These are phyloP conservation scores for Mesorhabditis spiculigera DNA, from an alignment of 2,888 invertebrate genomes.

Conservation along the genomic window DNA sequence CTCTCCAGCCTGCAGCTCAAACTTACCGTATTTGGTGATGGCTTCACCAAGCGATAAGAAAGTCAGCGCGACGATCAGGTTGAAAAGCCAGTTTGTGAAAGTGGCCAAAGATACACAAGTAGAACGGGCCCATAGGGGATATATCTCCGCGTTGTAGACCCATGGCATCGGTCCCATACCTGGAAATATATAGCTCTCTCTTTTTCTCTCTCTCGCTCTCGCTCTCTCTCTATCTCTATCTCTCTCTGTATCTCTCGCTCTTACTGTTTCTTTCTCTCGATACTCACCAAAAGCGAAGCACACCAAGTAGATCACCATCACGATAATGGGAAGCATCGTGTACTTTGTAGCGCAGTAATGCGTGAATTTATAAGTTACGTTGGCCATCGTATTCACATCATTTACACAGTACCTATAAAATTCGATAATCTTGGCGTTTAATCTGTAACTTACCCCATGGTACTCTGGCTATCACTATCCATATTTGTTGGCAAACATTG, in stretches of 20 bases:
- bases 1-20: neutral
- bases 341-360: constrained; percentile 45
- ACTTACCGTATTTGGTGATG: constrained; percentile 44
- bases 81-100: constrained; percentile 64
- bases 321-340: constrained; percentile 56
- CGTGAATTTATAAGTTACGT: constrained; percentile 19
- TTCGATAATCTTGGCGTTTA: no score
- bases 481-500: constrained; percentile 32
- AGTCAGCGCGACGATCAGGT: constrained; percentile 64
- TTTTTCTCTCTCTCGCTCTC: neutral
- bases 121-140: constrained; percentile 65
- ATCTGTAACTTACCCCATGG: no score
- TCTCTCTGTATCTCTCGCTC: constrained; percentile 5
- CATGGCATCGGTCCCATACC: constrained; percentile 67
- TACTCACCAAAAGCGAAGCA: constrained; percentile 25
- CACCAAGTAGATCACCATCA: constrained; percentile 52
- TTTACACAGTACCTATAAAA: constrained; percentile 58
- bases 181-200: constrained; percentile 20
- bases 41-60: constrained; percentile 60
- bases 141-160: constrained; percentile 66
- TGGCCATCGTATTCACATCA: no score
- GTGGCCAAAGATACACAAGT: constrained; percentile 60
- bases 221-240: neutral
- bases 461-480: constrained; percentile 8
- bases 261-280: neutral